phyloP scores from a whole-genome alignment of 2,888 invertebrate species.

The Steinernema scapterisci region DNA sequence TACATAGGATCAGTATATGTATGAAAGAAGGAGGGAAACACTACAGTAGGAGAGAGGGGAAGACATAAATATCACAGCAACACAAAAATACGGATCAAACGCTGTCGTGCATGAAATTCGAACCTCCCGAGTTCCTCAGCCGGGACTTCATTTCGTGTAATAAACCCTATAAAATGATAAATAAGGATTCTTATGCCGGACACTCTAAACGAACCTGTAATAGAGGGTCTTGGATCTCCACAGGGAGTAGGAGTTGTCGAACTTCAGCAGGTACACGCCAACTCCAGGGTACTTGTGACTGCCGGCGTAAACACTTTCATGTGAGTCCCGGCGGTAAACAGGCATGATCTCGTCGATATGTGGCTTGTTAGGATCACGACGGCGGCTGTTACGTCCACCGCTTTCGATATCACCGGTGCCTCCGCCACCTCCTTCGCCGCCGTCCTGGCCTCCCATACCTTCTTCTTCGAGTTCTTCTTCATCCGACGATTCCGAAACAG shows the following conservation, averaged over 20 bases:
- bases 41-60: neutral
- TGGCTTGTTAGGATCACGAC: conserved; percentile 69
- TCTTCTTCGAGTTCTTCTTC: conserved; percentile 73
- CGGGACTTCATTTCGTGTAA: conserved; percentile 75
- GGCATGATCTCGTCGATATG: conserved; percentile 85
- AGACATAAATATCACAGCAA: conserved; percentile 22
- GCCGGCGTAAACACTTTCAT: conserved; percentile 87
- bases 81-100: neutral
- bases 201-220: no score
- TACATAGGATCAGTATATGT: neutral
- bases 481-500: conserved; percentile 92
- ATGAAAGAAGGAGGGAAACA: neutral
- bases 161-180: no score
- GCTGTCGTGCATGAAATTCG: no score
- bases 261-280: conserved; percentile 95
- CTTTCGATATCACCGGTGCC: conserved; percentile 74
- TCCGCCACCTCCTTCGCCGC: conserved; percentile 31
- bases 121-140: no score
- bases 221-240: conserved; percentile 99
- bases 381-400: conserved; percentile 67
- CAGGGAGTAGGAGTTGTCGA: conserved; percentile 97
- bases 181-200: no score
- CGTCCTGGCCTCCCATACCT: conserved; percentile 32
- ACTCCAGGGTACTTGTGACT: conserved; percentile 94
- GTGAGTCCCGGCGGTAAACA: conserved; percentile 92